These are phyloP conservation scores for Nasonovia ribisnigri DNA, from an alignment of 2,888 invertebrate species.

Conservation along the genomic window DNA sequence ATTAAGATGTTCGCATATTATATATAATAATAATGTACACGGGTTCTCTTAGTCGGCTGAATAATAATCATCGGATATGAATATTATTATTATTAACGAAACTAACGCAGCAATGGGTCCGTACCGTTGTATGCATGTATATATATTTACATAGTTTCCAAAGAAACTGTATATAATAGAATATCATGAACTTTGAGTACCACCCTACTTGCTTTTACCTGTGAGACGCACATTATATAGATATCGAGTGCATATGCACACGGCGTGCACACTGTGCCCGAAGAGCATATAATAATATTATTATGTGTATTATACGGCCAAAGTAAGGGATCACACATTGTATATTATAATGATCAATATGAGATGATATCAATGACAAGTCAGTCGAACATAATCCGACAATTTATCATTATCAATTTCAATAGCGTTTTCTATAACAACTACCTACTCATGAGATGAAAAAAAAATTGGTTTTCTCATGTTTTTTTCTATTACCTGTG, in stretches of 20 bases:
- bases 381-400: background rate
- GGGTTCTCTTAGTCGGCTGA: background rate
- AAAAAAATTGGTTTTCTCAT: background rate
- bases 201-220: background rate
- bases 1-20: background rate
- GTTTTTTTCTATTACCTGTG: background rate
- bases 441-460: background rate
- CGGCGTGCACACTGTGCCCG: background rate
- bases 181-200: background rate
- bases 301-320: background rate
- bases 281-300: background rate
- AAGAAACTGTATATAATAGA: background rate
- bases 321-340: background rate
- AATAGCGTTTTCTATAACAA: too few relatives aligned
- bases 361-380: background rate
- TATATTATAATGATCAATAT: background rate
- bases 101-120: background rate
- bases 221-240: background rate
- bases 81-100: background rate
- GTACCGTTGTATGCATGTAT: too few relatives aligned
- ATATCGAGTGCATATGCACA: background rate
- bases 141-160: too few relatives aligned
- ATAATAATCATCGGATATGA: background rate
- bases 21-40: background rate
- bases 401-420: background rate